Evolutionary conservation across 2,888 invertebrate species (phyloP).

Genomic region (Andrena dorsata): DNA sequence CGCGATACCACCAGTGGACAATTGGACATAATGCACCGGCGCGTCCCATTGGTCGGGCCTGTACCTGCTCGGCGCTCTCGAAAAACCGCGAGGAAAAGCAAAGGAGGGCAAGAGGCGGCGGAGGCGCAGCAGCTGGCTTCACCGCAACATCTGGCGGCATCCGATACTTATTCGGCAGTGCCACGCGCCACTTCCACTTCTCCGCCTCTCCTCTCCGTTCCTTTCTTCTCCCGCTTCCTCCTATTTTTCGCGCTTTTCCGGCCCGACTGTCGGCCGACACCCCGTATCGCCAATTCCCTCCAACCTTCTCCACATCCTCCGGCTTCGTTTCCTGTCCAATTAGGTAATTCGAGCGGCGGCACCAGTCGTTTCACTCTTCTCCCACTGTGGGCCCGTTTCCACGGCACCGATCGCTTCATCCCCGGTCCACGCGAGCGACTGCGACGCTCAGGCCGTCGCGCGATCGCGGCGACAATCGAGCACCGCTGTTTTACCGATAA

Average conservation of each 20-base stretch:
- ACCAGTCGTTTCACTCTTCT: conserved; percentile 6
- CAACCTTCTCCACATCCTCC: conserved; percentile 16
- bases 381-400: background rate
- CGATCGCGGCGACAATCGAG: too few relatives aligned
- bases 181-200: conserved; percentile 83
- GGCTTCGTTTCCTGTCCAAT: conserved; percentile 38
- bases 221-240: conserved; percentile 46
- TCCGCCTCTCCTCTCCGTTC: conserved; percentile 66
- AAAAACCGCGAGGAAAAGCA: conserved; percentile 75
- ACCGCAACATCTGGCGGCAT: conserved; percentile 80
- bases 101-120: conserved; percentile 66
- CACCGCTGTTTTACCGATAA: background rate
- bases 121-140: conserved; percentile 77
- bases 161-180: conserved; percentile 79
- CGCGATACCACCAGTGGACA: conserved; percentile 66
- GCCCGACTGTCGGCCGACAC: conserved; percentile 18
- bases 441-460: too few relatives aligned
- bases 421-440: background rate
- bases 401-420: background rate
- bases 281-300: background rate
- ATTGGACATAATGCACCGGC: conserved; percentile 53
- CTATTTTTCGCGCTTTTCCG: conserved; percentile 62
- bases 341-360: conserved; percentile 8
- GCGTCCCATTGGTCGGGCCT: conserved; percentile 28
- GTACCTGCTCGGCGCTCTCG: conserved; percentile 69